Base-by-base conservation (phyloP, 2,888 invertebrate genomes). In the Heliconius erato region DNA sequence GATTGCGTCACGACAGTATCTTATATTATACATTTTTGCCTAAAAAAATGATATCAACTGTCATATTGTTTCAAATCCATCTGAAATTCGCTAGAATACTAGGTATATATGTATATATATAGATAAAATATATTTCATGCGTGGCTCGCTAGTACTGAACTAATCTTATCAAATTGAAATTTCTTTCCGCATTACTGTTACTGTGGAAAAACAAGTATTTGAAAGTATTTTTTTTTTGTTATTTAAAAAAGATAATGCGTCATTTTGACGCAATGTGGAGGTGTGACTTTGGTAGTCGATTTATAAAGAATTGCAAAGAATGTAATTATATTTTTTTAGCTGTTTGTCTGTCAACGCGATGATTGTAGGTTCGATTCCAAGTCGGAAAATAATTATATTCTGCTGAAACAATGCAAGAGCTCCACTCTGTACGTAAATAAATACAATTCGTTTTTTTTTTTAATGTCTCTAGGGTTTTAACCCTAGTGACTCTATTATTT, bases 101-200 rank as follows among this genome's bases (percentile, higher is more conserved):
- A 16, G 19, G 4, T 16, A 49, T 49, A 19, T 19, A 6, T 54
- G 16, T 35, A 35, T 35, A 35, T 32, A 3, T 32, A 14, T 35
- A 74, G 59, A 74, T 63, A 76, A 76, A 63, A 59, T 23, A 59
- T 11, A 35, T n/a, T 5, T 16, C 35, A 32, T 74, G 59, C 74
- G 74, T 35, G 35, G 74, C 35, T 74, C n/a, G 23, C 59, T 74
- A 14, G 28, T 16, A 59, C 4, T 59, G 74, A 59, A 59, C 12
- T 76, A 59, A 76, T 76, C 74, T 76, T 76, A 76, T 76, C 74
- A 59, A n/a, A 68, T 32, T 14, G 28, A 63, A 77, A 44, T 69
- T 76, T 59, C 74, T 32, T 76, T 76, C 74, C 74, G 74, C 59
- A 59, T 59, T 76, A 76, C 59, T 14, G 6, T 26, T 59, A 76